A percentile compares a stretch with the other conserved stretches of the same genome.
These are phyloP conservation scores for Plecturocebus donacophilus DNA, from an alignment of 2,113 vertebrate genomes.

Conservation along the genomic window DNA sequence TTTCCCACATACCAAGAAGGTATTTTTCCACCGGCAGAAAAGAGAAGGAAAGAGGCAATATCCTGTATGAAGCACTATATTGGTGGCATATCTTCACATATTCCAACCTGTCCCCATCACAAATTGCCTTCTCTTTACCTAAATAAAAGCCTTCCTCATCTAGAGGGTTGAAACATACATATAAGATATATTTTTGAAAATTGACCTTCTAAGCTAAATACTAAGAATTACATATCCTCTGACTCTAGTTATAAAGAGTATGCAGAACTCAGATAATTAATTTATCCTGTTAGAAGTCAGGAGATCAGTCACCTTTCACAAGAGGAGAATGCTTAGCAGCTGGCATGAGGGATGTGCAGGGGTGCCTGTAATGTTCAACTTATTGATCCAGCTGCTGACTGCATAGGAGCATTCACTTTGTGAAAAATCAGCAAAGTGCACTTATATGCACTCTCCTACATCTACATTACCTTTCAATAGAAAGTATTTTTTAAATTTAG, in stretches of 20 bases:
- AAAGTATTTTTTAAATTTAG: background rate
- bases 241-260: background rate
- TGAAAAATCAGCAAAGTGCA: background rate
- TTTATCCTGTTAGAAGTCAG: background rate
- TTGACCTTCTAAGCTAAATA: background rate
- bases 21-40: background rate
- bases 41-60: background rate
- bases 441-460: background rate
- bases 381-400: background rate
- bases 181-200: background rate
- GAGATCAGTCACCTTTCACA: background rate
- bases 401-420: background rate
- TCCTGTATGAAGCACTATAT: background rate
- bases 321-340: background rate
- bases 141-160: background rate
- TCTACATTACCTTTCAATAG: background rate
- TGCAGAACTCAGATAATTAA: background rate
- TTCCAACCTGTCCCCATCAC: background rate
- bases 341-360: background rate
- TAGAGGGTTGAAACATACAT: background rate
- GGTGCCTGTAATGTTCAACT: background rate
- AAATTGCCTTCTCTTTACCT: background rate
- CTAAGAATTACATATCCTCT: background rate
- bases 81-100: background rate
- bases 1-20: background rate